Evolutionary conservation across 2,888 invertebrate genomes (phyloP).

Genomic region (Eledone cirrhosa): DNA sequence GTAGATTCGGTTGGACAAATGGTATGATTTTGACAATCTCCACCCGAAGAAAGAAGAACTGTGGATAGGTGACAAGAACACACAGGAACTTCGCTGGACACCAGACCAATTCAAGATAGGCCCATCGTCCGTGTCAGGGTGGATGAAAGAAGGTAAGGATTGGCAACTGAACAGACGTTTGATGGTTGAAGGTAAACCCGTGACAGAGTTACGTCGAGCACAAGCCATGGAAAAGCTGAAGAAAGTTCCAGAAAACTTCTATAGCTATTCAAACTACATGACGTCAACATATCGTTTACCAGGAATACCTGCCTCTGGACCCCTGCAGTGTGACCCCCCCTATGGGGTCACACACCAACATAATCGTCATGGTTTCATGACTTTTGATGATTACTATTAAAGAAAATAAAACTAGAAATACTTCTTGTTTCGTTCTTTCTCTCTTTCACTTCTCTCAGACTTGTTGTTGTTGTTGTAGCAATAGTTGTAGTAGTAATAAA

Average conservation of each 20-base stretch:
- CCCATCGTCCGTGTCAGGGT: conserved; percentile 48
- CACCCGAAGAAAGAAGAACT: conserved; percentile 52
- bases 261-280: conserved; percentile 64
- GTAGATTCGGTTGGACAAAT: conserved; percentile 61
- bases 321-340: conserved; percentile 57
- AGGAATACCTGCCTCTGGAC: conserved; percentile 64
- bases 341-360: conserved; percentile 63
- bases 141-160: conserved; percentile 47
- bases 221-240: conserved; percentile 58
- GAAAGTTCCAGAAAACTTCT: conserved; percentile 54
- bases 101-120: conserved; percentile 56
- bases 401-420: too few relatives aligned
- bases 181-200: conserved; percentile 49
- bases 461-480: too few relatives aligned
- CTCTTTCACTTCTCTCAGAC: too few relatives aligned
- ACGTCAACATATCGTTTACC: conserved; percentile 63
- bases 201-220: conserved; percentile 57
- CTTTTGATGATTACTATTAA: conserved; percentile 64
- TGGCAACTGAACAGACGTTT: conserved; percentile 34
- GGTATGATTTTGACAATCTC: conserved; percentile 57
- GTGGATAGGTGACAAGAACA: conserved; percentile 45
- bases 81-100: conserved; percentile 53
- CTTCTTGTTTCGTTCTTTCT: too few relatives aligned
- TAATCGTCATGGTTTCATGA: conserved; percentile 64
- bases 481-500: too few relatives aligned